Evolutionary conservation across 2,113 vertebrate species (phyloP), one percentile per base, ranked within the genome.

Genomic region (Corythaeola cristata): DNA sequence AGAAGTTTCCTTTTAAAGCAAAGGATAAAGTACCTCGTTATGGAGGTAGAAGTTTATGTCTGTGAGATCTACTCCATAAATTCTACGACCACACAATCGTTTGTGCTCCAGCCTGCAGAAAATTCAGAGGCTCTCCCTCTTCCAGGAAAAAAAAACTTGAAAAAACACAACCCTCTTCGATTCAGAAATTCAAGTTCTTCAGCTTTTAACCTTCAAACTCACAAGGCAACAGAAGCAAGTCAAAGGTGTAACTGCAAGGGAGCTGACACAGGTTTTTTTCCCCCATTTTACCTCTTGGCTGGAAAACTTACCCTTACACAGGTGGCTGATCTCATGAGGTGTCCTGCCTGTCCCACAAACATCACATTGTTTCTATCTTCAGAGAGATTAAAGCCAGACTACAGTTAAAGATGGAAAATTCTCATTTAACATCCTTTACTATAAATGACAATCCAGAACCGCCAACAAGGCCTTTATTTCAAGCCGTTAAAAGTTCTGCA

Each of bases 71-170:
- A 19, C 17, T 52, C 35, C 49, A 28, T 27, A 68, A 35, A 60
- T 18, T 72, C 32, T 53, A 45, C n/a, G 81, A 20, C 21, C 49
- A 85, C 1, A 0, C n/a, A 14, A 24, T 4, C 0, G 0, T 49
- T 68, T 62, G 50, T 75, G 49, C 28, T 79, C 33, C 12, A 47
- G 33, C 16, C 67, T 79, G 53, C 44, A 82, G 26, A 35, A 55
- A 71, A 50, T 50, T 58, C 24, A 76, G 35, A 72, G 15, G 6
- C 59, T 37, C 32, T 62, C 52, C 9, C 18, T 17, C 53, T 83
- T 37, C 27, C 26, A 82, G 26, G 3, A 33, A 26, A 74, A 32
- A 60, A 35, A 37, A 47, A 64, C 6, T 41, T 56, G 53, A 69
- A 35, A 91, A 83, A 91, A 83, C 3, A 82, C 60, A 37, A 49